These are phyloP conservation scores for Zaprionus camerounensis DNA, from an alignment of 1,140 invertebrate species.

Conservation along the genomic window DNA sequence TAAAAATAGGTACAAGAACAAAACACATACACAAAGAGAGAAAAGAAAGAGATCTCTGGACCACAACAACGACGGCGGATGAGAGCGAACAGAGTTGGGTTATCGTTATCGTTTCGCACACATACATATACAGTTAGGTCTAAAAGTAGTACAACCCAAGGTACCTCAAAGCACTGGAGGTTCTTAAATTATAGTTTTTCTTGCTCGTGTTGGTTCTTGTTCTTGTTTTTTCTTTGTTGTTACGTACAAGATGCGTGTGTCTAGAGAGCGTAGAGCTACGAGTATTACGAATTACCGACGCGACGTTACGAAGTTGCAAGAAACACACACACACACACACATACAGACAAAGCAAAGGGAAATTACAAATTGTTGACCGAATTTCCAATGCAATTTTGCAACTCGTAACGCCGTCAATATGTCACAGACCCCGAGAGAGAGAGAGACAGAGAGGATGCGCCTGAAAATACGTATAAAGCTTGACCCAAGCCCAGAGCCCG, in stretches of 20 bases:
- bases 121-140: constrained; percentile 22
- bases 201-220: constrained; percentile 2
- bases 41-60: not conserved
- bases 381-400: constrained; percentile 22
- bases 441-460: constrained; percentile 48
- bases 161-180: constrained; percentile 30
- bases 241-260: constrained; percentile 73
- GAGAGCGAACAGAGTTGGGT: constrained; percentile 8
- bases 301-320: constrained; percentile 31
- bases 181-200: not conserved
- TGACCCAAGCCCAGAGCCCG: constrained; percentile 68
- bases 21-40: constrained; percentile 26
- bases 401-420: constrained; percentile 54
- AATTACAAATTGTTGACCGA: not conserved
- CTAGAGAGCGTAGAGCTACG: constrained; percentile 28
- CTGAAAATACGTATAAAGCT: constrained; percentile 75
- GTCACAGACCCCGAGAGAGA: constrained; percentile 22
- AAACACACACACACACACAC: not conserved
- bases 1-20: constrained; percentile 32
- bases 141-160: constrained; percentile 16
- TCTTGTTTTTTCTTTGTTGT: constrained; percentile 20
- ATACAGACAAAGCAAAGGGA: not conserved
- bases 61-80: constrained; percentile 5
- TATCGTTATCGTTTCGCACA: constrained; percentile 26
- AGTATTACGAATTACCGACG: constrained; percentile 28